Evolutionary conservation across 2,888 invertebrate genomes (phyloP).

Genomic region (Heteropelma amictum): DNA sequence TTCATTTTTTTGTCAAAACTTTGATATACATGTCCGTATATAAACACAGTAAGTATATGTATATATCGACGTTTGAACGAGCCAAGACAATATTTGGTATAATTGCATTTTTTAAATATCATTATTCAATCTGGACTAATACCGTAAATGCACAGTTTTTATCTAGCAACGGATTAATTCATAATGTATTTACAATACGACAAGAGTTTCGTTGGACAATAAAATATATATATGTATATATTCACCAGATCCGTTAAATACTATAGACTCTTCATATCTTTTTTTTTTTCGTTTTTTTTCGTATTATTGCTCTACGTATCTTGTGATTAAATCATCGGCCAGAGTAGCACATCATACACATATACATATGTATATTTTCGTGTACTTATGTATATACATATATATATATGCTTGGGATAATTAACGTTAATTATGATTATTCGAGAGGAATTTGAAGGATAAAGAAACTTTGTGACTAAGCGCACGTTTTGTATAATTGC

Average conservation of each 20-base stretch:
- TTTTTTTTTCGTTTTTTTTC: slow-evolving; percentile 37
- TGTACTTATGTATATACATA: not conserved
- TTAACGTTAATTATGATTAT: slow-evolving; percentile 20
- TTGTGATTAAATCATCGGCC: slow-evolving; percentile 34
- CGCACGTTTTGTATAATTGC: slow-evolving; percentile 52
- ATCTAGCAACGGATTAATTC: slow-evolving; percentile 12
- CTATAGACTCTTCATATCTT: slow-evolving; percentile 46
- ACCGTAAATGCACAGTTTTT: slow-evolving; percentile 34
- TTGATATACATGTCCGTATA: slow-evolving; percentile 24
- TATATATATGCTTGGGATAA: not conserved
- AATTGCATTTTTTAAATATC: slow-evolving; percentile 66
- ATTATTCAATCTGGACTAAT: slow-evolving; percentile 49
- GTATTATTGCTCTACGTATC: slow-evolving; percentile 47
- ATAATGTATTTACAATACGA: slow-evolving; percentile 64
- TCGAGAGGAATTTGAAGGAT: slow-evolving; percentile 1
- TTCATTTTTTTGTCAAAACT: slow-evolving; percentile 33
- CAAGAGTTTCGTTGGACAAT: slow-evolving; percentile 57
- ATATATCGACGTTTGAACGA: slow-evolving; percentile 38
- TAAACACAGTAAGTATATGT: too few relatives aligned
- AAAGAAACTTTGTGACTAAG: slow-evolving; percentile 41
- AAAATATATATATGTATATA: slow-evolving; percentile 53
- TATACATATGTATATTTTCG: not conserved
- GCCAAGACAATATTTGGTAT: slow-evolving; percentile 67
- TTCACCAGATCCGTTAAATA: slow-evolving; percentile 62
- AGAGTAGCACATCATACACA: slow-evolving; percentile 16